phyloP scores from a whole-genome alignment of 2,113 vertebrate genomes.

The Coptodon bakossiorum region DNA sequence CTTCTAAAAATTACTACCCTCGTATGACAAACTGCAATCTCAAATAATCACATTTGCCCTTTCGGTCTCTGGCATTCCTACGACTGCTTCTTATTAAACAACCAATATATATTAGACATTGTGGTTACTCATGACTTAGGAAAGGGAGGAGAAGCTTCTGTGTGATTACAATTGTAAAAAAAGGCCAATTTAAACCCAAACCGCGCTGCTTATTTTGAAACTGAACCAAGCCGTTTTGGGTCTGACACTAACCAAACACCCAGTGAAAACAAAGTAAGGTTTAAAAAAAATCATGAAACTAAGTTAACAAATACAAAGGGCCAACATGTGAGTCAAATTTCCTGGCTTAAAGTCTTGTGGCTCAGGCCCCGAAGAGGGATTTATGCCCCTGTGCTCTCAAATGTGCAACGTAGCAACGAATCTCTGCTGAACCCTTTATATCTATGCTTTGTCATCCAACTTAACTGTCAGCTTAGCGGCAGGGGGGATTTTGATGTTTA shows the following conservation, averaged over 20 bases:
- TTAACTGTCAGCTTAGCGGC: background rate
- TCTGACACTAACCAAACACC: background rate
- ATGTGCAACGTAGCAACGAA: background rate
- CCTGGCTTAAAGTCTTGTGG: background rate
- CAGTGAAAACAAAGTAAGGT: background rate
- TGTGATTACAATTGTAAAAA: background rate
- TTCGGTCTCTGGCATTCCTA: background rate
- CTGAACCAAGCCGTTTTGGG: background rate
- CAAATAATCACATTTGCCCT: background rate
- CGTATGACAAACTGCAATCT: background rate
- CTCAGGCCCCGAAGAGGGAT: background rate
- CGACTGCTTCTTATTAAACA: background rate
- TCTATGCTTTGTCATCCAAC: background rate
- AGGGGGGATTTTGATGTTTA: background rate
- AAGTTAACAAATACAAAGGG: background rate
- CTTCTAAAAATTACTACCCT: background rate
- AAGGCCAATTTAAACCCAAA: background rate
- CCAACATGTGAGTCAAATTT: background rate
- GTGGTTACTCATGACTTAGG: background rate
- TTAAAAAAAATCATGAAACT: background rate
- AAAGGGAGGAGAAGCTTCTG: background rate
- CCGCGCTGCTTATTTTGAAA: background rate
- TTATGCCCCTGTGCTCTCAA: background rate
- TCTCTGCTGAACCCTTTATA: background rate
- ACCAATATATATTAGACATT: background rate